Percentiles rank a stretch among this genome's conserved stretches.
These are phyloP conservation scores for Geotrypetes seraphini DNA, from an alignment of 2,797 vertebrate genomes.

Conservation along the genomic window DNA sequence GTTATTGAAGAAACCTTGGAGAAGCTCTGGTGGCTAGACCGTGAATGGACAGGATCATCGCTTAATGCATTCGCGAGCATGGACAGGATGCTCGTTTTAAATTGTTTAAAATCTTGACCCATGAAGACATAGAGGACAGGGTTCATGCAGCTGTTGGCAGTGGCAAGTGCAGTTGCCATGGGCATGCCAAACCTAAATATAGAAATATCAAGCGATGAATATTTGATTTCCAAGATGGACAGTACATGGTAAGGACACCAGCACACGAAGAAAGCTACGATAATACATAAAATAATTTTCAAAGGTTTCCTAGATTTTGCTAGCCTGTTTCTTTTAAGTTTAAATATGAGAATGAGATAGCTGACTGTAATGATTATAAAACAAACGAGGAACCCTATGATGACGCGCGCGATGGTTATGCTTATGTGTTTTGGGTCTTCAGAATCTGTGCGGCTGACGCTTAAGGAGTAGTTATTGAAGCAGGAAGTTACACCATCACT, in stretches of 20 bases:
- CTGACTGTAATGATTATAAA: conserved; percentile 72
- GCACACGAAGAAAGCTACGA: conserved; percentile 77
- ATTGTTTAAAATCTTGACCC: conserved; percentile 82
- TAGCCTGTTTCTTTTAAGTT: conserved; percentile 63
- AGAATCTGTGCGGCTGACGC: not conserved
- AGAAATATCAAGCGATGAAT: fast-evolving
- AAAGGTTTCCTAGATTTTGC: conserved; percentile 77
- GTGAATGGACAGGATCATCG: conserved; percentile 61
- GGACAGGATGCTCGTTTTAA: conserved; percentile 69
- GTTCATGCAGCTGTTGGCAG: conserved; percentile 89
- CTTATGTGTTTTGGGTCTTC: conserved; percentile 12
- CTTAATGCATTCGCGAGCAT: conserved; percentile 79
- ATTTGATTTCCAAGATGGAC: conserved; percentile 57
- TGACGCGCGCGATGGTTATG: conserved; percentile 56
- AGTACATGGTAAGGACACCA: conserved; percentile 81
- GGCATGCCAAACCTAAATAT: conserved; percentile 53
- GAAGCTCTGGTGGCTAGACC: conserved; percentile 68
- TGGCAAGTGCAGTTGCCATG: conserved; percentile 59
- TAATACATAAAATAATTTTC: conserved; percentile 77
- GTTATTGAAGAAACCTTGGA: conserved; percentile 60
- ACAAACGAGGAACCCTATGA: conserved; percentile 68
- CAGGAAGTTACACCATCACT: conserved; percentile 40
- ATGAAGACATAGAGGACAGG: conserved; percentile 87
- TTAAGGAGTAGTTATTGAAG: conserved; percentile 62
- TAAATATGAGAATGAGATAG: conserved; percentile 71